Percentiles rank a stretch among this genome's conserved stretches.
Evolutionary conservation across 2,113 vertebrate genomes (phyloP).

Genomic region (Alligator sinensis): DNA sequence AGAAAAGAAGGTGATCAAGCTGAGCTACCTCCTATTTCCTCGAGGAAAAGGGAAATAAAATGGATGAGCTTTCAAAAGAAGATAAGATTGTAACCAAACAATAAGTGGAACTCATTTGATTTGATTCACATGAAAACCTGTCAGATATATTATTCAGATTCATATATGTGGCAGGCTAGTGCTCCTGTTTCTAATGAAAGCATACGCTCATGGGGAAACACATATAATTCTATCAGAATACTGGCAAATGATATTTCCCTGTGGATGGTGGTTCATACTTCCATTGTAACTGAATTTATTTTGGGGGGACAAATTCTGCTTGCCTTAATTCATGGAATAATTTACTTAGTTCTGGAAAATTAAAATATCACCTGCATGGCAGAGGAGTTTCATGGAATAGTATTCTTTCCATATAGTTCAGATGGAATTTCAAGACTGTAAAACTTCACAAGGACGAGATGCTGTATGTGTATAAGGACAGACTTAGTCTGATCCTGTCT

Average conservation of each 20-base stretch:
- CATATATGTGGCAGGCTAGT: not conserved
- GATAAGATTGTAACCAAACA: not conserved
- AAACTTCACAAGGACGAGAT: not conserved
- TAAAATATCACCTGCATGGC: not conserved
- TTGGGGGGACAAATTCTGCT: not conserved
- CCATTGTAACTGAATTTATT: not conserved
- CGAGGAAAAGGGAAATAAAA: not conserved
- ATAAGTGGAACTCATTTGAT: not conserved
- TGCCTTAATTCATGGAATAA: not conserved
- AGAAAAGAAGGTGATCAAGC: not conserved
- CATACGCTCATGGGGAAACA: not conserved
- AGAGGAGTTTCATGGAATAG: not conserved
- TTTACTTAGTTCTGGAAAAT: not conserved
- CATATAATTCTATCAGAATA: not conserved
- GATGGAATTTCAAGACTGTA: not conserved
- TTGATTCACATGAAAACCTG: not conserved
- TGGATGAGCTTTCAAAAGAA: not conserved
- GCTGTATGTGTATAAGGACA: accelerated
- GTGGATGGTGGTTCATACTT: not conserved
- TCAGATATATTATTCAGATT: not conserved
- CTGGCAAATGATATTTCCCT: not conserved
- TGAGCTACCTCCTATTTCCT: not conserved
- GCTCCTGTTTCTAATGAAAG: not conserved
- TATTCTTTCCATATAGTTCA: not conserved
- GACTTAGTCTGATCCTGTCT: not conserved